These are phyloP conservation scores for Chloromyia formosa DNA, from an alignment of 2,888 invertebrate species.

Conservation along the genomic window DNA sequence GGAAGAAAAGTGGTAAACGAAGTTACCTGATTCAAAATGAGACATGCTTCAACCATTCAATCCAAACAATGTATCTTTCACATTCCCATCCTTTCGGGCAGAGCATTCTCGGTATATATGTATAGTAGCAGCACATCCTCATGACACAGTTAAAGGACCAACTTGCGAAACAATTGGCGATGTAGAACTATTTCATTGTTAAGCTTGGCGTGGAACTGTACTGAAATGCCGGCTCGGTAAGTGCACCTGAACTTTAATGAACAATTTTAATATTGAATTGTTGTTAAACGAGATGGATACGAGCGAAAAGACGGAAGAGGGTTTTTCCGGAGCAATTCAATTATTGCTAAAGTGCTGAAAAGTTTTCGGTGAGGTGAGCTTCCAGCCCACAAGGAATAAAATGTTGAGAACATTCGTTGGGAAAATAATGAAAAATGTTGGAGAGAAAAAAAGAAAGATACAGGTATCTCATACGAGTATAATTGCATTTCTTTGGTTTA, in stretches of 20 bases:
- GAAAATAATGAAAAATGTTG: background rate
- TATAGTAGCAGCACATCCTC: background rate
- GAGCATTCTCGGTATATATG: background rate
- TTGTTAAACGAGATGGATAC: background rate
- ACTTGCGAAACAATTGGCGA: slow-evolving; percentile 14
- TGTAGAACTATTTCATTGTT: background rate
- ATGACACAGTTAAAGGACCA: background rate
- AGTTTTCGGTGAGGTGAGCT: background rate
- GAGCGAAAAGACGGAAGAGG: background rate
- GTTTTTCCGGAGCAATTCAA: background rate
- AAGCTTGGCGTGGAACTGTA: background rate
- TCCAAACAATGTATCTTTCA: background rate
- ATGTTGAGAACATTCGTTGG: background rate
- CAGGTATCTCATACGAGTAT: too few relatives aligned
- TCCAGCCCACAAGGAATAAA: background rate
- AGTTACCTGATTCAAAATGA: background rate
- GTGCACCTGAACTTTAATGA: slow-evolving; percentile 20
- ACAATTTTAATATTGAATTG: slow-evolving; percentile 36
- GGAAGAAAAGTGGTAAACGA: background rate
- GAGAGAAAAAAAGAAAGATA: too few relatives aligned
- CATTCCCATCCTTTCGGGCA: background rate
- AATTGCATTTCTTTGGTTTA: too few relatives aligned
- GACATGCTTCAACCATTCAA: background rate
- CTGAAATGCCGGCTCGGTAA: background rate
- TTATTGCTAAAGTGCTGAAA: background rate